Base-by-base conservation (phyloP, 2,113 vertebrate genomes). In the Plecotus auritus region DNA sequence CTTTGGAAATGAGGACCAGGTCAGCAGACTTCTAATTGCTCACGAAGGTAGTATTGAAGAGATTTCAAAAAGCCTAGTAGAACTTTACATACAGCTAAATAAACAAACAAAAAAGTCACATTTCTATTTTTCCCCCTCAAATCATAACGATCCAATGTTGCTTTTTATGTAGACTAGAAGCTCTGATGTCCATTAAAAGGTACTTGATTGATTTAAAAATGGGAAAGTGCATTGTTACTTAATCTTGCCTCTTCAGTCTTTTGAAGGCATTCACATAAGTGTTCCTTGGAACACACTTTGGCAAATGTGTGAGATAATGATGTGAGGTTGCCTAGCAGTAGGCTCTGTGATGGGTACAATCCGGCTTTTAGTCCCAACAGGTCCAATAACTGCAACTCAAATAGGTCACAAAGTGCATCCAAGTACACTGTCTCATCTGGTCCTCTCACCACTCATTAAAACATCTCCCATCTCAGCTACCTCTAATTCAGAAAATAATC, bases 221-320 rank as follows among this genome's bases (percentile, higher is more conserved):
- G 72, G 17, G 30, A 42, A 80, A 91, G 54, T 54, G 5, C 32
- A 51, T 74, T 93, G 40, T 93, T 96, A 66, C 56, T 80, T 90
- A 83, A 87, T 87, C 80, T 94, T 86, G 20, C 80, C 35, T 93
- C 92, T 94, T 87, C 23, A 1, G 51, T 61, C 51, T 90, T 85
- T 26, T 73, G 61, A 80, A 69, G 82, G 11, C 45, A 61, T 73
- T 91, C 83, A 73, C 74, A 69, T 40, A 54, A 82, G 85, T 90
- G 72, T 93, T 95, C 59, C 95, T 83, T 70, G 84, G 90, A 96
- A 95, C 87, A 85, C 82, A 92, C 73, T 93, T 97, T 90, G 88
- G 70, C 93, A 66, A 93, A 70, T 83, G 72, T 69, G 13, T 80
- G 70, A 94, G 96, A 93, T 69, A 91, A 69, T 93, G 90, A 87